Base-by-base conservation (phyloP, 2,113 vertebrate species). In the Erythrolamprus reginae region DNA sequence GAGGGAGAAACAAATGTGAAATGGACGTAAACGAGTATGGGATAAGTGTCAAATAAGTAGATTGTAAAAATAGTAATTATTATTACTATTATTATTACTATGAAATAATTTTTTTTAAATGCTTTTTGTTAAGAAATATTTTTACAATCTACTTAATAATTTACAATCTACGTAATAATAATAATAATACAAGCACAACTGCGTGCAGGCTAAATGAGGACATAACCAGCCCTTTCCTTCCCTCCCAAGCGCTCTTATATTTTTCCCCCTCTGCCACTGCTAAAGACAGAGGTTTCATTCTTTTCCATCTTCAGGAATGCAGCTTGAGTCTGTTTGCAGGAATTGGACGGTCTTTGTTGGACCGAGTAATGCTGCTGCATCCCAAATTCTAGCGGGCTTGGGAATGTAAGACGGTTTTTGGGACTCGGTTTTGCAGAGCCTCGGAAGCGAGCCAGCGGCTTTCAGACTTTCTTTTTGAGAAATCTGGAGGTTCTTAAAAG, bases 221-320 rank as follows among this genome's bases (percentile, higher is more conserved):
- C 1, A 50, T 21, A 0, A 45, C 77, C 7, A 47, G 83, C 89
- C 90, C 93, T 90, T 87, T 24, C 19, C 26, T 77, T 28, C 45
- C 19, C 12, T 38, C 10, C 88, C 70, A 87, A 93, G 92, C 89
- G 89, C 1, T 42, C 19, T 0, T 26, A 47, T 38, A 1, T 88
- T 94, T 95, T 91, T 8, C 1, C 6, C 2, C 23, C 55, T 9
- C 92, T 89, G 45, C 82, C 89, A 84, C 82, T 84, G 65, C 56
- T 82, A 87, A 65, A 88, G 88, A 95, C 90, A 93, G 94, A 95
- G 84, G 13, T 90, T 90, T 86, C 89, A 87, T 95, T 94, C 93
- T 96, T 96, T 91, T 17, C 61, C 89, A 65, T 86, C n/a, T 70
- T 82, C 92, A 93, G 91, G 90, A 92, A 92, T 92, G 90, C 90